These are phyloP conservation scores for Drosophila sucinea DNA, from an alignment of 1,140 invertebrate genomes.

Conservation along the genomic window DNA sequence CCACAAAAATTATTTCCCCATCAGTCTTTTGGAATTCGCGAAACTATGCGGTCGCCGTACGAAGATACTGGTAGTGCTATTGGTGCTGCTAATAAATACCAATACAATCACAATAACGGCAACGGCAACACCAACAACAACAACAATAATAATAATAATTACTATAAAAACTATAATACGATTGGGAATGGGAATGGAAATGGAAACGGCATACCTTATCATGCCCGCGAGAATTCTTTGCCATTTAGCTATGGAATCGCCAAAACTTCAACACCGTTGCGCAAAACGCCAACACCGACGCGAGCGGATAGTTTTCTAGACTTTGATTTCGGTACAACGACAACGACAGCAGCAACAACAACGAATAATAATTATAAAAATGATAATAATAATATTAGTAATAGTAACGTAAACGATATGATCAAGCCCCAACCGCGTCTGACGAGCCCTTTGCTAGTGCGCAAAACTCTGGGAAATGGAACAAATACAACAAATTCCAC, in stretches of 20 bases:
- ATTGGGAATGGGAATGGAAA: conserved; percentile 58
- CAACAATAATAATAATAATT: conserved; percentile 72
- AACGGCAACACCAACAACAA: conserved; percentile 32
- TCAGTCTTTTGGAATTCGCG: conserved; percentile 80
- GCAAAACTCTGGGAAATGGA: conserved; percentile 74
- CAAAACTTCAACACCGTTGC: conserved; percentile 72
- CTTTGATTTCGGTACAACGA: conserved; percentile 37
- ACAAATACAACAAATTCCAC: conserved; percentile 30
- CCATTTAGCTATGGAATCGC: conserved; percentile 90
- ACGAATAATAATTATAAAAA: conserved; percentile 37
- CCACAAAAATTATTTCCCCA: conserved; percentile 44
- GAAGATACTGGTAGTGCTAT: conserved; percentile 62
- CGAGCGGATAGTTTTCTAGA: conserved; percentile 70
- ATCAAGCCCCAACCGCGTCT: conserved; percentile 81
- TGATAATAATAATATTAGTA: conserved; percentile 23
- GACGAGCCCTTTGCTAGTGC: conserved; percentile 82
- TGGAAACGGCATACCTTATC: conserved; percentile 87
- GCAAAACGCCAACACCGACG: conserved; percentile 72
- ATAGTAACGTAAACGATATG: conserved; percentile 45
- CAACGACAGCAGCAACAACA: conserved; percentile 22
- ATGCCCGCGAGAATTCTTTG: conserved; percentile 89
- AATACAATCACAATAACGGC: conserved; percentile 43
- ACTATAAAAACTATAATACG: conserved; percentile 64
- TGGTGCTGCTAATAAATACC: conserved; percentile 65
- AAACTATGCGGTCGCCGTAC: conserved; percentile 77